These are phyloP conservation scores for human DNA, from an alignment of 2,113 vertebrate species.

Conservation along the genomic window DNA sequence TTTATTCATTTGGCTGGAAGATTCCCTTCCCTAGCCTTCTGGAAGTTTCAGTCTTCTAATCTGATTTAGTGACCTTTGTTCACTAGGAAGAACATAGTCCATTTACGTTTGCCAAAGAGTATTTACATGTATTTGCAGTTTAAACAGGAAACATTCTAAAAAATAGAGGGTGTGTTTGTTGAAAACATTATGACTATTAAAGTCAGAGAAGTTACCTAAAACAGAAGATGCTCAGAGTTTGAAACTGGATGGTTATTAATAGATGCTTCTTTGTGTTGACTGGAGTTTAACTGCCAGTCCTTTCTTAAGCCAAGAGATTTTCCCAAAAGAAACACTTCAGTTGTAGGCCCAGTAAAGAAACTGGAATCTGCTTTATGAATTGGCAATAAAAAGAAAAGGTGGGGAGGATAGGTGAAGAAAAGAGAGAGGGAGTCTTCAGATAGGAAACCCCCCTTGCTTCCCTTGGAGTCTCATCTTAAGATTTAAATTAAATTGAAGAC, in stretches of 20 bases:
- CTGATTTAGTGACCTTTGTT: background rate
- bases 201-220: no score
- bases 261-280: background rate
- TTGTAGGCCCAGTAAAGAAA: background rate
- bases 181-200: no score
- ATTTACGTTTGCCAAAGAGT: background rate
- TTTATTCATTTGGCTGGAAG: background rate
- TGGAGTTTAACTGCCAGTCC: background rate
- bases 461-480: no score
- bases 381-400: no score
- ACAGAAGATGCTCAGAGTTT: background rate
- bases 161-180: background rate
- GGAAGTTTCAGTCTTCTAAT: fast-evolving
- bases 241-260: fast-evolving
- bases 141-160: background rate
- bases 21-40: background rate
- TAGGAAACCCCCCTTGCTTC: background rate
- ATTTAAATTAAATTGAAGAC: background rate
- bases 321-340: background rate
- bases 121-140: background rate
- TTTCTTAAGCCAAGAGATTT: background rate
- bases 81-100: background rate
- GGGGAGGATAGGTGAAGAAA: no score
- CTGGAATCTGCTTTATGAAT: background rate
- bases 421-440: fast-evolving